Conservation (phyloP, 2,797 vertebrate species). For the Graptemys geographica region DNA sequence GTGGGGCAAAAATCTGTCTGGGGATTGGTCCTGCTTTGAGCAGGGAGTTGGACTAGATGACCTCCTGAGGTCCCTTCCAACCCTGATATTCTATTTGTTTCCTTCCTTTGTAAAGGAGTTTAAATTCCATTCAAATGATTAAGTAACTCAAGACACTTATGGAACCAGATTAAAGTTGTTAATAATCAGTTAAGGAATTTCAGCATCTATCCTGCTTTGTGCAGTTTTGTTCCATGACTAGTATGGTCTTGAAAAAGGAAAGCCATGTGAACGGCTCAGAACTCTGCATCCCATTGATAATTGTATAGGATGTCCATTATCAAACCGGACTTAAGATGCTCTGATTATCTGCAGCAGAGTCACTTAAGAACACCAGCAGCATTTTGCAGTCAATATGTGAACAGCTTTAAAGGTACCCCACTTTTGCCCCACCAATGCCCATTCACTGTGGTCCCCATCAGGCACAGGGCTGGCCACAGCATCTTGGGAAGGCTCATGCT, state of each 20-base stretch:
- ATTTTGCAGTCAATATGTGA: not conserved
- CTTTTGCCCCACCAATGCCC: not conserved
- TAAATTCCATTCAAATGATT: not conserved
- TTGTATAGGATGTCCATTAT: not conserved
- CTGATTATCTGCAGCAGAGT: not conserved
- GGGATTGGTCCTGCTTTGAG: too few species aligned
- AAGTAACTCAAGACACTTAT: not conserved
- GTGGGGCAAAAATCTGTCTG: too few species aligned
- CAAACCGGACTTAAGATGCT: not conserved
- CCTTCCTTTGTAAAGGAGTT: not conserved
- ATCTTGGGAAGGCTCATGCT: not conserved
- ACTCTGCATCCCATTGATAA: not conserved
- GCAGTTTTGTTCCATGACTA: not conserved
- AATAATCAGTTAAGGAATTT: rapidly evolving
- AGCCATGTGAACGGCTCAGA: not conserved
- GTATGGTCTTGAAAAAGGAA: not conserved
- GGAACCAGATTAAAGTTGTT: not conserved
- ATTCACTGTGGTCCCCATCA: not conserved
- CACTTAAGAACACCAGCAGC: not conserved
- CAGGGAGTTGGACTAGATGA: too few species aligned
- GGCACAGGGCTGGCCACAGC: not conserved
- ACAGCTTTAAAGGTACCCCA: not conserved
- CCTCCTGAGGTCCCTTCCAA: too few species aligned
- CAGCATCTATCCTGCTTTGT: rapidly evolving
- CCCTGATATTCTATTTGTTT: not conserved